Evolutionary conservation across 2,888 invertebrate species (phyloP).

Genomic region (Eupeodes latifasciatus): DNA sequence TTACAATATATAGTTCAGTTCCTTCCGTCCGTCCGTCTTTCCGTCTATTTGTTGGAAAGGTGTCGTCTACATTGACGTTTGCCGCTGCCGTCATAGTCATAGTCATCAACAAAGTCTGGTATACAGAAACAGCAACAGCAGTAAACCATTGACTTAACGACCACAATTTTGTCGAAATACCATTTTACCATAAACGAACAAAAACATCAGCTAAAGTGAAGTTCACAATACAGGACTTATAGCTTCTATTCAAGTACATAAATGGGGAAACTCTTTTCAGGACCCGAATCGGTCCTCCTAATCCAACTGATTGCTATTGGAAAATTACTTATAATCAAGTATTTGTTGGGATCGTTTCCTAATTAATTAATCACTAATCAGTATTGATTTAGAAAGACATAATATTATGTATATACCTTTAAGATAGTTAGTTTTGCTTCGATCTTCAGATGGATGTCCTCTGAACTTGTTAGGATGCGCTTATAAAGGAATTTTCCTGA

Average conservation of each 20-base stretch:
- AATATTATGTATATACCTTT: too few relatives aligned
- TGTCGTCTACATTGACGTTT: neutral
- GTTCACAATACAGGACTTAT: neutral
- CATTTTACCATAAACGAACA: conserved; percentile 44
- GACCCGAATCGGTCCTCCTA: conserved; percentile 54
- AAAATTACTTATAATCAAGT: conserved; percentile 69
- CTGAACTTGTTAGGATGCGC: too few relatives aligned
- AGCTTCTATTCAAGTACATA: neutral
- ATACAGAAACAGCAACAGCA: conserved; percentile 29
- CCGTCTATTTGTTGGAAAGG: neutral
- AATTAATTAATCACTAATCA: conserved; percentile 71
- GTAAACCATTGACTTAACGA: conserved; percentile 70
- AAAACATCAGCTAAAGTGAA: neutral
- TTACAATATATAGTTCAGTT: conserved; percentile 32
- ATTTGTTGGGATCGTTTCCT: conserved; percentile 59
- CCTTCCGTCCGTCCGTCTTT: neutral
- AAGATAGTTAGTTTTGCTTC: too few relatives aligned
- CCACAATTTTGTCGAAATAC: conserved; percentile 64
- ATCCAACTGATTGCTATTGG: conserved; percentile 72
- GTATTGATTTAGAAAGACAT: conserved; percentile 49
- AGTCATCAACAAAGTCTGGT: conserved; percentile 27
- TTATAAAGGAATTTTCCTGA: too few relatives aligned
- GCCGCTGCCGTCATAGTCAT: neutral
- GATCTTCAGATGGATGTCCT: too few relatives aligned
- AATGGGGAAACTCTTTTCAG: conserved; percentile 31